A percentile compares a stretch with the other conserved stretches of the same genome.
phyloP scores from a whole-genome alignment of 2,113 vertebrate genomes.

The Athene noctua region DNA sequence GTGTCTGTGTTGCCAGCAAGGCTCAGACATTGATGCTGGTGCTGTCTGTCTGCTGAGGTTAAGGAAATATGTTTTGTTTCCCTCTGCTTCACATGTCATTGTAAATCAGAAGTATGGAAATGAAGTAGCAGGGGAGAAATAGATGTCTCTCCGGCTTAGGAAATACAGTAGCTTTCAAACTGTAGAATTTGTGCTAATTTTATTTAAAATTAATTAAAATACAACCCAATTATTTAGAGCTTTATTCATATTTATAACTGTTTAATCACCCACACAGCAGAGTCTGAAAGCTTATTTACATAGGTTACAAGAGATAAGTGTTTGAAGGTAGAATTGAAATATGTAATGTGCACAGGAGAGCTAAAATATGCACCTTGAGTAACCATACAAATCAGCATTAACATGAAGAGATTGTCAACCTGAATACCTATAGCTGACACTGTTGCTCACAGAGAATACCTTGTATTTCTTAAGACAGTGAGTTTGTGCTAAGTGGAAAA shows the following conservation, averaged over 20 bases:
- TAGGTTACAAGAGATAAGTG: not conserved
- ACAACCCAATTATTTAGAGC: not conserved
- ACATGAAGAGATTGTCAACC: not conserved
- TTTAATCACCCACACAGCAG: constrained; percentile 6
- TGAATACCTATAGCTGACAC: not conserved
- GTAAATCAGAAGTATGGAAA: not conserved
- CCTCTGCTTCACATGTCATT: not conserved
- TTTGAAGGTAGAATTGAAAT: constrained; percentile 24
- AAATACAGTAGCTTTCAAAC: not conserved
- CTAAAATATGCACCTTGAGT: constrained; percentile 5
- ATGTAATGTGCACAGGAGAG: not conserved
- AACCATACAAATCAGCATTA: not conserved
- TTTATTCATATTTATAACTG: constrained; percentile 27
- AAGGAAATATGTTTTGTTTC: not conserved
- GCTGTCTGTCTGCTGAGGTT: not conserved
- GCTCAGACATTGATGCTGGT: not conserved
- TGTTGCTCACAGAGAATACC: not conserved
- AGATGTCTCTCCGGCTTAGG: not conserved
- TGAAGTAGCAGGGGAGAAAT: not conserved
- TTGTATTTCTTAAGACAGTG: not conserved
- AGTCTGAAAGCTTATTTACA: constrained; percentile 23
- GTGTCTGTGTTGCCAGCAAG: not conserved
- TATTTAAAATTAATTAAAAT: constrained; percentile 35
- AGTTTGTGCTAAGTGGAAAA: not conserved
- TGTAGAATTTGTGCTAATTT: not conserved